These are phyloP conservation scores for Apodemia hepburni DNA, from an alignment of 2,888 invertebrate genomes.

Conservation along the genomic window DNA sequence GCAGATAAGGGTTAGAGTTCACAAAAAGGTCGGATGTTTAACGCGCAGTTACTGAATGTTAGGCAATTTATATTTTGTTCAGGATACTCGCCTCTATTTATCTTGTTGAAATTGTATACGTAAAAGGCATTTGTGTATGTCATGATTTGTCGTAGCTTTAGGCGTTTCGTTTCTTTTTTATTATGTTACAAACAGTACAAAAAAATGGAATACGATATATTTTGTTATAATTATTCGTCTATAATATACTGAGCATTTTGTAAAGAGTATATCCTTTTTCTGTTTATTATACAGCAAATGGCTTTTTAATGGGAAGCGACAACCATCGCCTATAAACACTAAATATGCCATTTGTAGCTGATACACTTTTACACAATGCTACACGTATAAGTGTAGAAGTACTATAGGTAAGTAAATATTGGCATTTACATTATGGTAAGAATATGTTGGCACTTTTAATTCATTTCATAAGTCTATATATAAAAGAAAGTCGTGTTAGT, in stretches of 20 bases:
- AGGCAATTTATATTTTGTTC: not conserved
- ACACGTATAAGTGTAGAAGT: too few species aligned
- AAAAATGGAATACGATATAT: not conserved
- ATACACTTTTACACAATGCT: too few species aligned
- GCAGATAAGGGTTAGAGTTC: slow-evolving; percentile 3
- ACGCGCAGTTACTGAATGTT: slow-evolving; percentile 16
- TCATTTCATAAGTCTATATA: too few species aligned
- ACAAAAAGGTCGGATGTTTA: slow-evolving; percentile 9
- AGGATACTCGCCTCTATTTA: not conserved
- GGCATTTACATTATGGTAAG: too few species aligned
- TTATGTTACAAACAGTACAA: not conserved
- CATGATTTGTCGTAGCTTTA: not conserved
- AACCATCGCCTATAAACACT: too few species aligned
- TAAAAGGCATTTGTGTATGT: not conserved
- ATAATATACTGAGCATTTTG: not conserved
- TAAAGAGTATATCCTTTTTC: not conserved
- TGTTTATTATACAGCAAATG: not conserved
- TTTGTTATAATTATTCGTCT: not conserved
- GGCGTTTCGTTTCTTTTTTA: not conserved
- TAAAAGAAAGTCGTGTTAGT: too few species aligned
- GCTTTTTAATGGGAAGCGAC: not conserved
- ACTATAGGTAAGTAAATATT: too few species aligned
- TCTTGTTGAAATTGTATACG: slow-evolving; percentile 7
- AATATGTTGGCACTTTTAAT: too few species aligned
- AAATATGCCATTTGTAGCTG: too few species aligned